Base-by-base conservation (phyloP, 2,888 invertebrate genomes). In the Hofmannophila pseudospretella region DNA sequence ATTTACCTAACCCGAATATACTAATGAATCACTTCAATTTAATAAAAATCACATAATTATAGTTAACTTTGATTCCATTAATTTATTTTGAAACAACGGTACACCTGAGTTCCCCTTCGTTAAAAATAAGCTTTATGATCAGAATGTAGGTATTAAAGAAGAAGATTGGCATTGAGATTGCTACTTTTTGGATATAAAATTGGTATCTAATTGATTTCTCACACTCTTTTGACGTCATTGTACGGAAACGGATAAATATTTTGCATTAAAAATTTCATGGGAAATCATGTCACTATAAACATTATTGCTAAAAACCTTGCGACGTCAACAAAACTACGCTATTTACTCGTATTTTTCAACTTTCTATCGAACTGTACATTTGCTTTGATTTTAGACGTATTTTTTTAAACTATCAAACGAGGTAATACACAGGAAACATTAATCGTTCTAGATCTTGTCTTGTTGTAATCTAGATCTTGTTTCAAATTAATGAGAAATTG, bases 401-500 rank as follows among this genome's bases (percentile, higher is more conserved):
- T 39, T 13, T 40, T n/a, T 30, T 36, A 39, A 44, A 52, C 45
- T 44, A 41, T 44, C 45, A 43, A 45, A 45, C 31, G 34, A 38
- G 33, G 35, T 41, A n/a, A 44, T 26, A 27, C 25, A 42, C 47
- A 48, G 51, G 51, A 52, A 48, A 44, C 45, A 36, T 34, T 36
- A 25, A 43, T 33, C 34, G 12, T 40, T 25, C 1, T 4, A 9
- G 7, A 29, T 20, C 43, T n/a, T n/a, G n/a, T n/a, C n/a, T n/a
- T 5, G 16, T 16, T 16, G 3, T 38, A 49, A 49, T 44, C 47
- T 43, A 29, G 44, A 47, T 44, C 34, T 36, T 30, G 39, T 30
- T 30, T 28, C 39, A 35, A 42, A 41, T 46, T 44, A 45, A 46
- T 48, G 51, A 48, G 46, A 49, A 45, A 45, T 14, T 42, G 46